Evolutionary conservation across 2,888 invertebrate genomes (phyloP).

Genomic region (Sinhomidia bicolor): DNA sequence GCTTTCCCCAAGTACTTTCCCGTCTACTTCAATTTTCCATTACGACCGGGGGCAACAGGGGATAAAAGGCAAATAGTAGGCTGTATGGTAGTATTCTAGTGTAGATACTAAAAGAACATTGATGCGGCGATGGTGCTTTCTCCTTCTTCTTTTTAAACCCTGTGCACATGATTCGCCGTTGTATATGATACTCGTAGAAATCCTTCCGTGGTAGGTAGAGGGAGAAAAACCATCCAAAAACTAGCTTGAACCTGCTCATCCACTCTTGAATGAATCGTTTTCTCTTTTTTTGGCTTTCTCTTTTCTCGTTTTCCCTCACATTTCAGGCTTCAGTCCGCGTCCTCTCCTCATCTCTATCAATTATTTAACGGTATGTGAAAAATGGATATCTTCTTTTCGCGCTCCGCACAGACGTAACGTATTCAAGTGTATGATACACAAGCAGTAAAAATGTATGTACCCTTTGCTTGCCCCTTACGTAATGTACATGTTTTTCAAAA

Average conservation of each 20-base stretch:
- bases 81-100: background rate
- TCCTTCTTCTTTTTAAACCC: too few species aligned
- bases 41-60: slow-evolving; percentile 48
- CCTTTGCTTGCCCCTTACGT: background rate
- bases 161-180: background rate
- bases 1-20: slow-evolving; percentile 47
- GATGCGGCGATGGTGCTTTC: background rate
- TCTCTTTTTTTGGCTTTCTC: slow-evolving; percentile 14
- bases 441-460: slow-evolving; percentile 14
- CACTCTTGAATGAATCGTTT: slow-evolving; percentile 49
- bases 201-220: background rate
- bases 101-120: background rate
- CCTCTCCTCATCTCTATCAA: slow-evolving; percentile 64
- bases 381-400: slow-evolving; percentile 58
- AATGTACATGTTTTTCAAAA: background rate
- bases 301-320: background rate
- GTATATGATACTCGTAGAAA: background rate
- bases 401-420: background rate
- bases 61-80: slow-evolving; percentile 16
- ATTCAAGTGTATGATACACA: slow-evolving; percentile 9
- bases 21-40: slow-evolving; percentile 55
- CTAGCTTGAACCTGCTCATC: slow-evolving; percentile 32
- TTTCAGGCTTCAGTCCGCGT: slow-evolving; percentile 21
- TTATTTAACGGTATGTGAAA: slow-evolving; percentile 69
- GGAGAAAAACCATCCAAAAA: background rate